These are phyloP conservation scores for Trachelus tabidus DNA, from an alignment of 2,888 invertebrate species.

Conservation along the genomic window DNA sequence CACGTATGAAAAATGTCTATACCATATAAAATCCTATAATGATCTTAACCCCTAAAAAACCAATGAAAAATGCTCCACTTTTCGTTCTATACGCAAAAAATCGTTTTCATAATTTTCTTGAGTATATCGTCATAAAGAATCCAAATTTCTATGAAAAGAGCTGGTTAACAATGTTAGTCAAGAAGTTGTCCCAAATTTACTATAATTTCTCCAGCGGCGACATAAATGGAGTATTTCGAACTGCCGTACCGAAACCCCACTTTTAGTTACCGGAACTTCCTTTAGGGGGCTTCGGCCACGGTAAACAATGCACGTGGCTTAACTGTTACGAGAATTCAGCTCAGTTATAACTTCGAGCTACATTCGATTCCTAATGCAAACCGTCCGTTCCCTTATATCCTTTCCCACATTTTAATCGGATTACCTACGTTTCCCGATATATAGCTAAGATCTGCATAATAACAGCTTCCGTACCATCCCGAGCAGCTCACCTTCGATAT, in stretches of 20 bases:
- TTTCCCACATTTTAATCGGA: slow-evolving; percentile 50
- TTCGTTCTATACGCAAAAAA: too few relatives aligned
- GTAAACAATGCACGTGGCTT: background rate
- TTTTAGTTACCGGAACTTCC: slow-evolving; percentile 10
- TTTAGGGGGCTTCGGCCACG: slow-evolving; percentile 2
- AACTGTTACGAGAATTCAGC: background rate
- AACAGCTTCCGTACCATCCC: slow-evolving; percentile 9
- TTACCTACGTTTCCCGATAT: slow-evolving; percentile 40
- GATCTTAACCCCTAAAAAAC: background rate
- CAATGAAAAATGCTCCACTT: too few relatives aligned
- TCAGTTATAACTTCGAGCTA: background rate
- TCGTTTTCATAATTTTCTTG: too few relatives aligned
- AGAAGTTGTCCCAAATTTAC: background rate
- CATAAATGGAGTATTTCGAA: background rate
- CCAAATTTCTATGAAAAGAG: background rate
- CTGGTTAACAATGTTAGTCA: background rate
- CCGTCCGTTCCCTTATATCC: slow-evolving; percentile 15
- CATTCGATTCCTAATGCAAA: background rate
- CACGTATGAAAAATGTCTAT: too few relatives aligned
- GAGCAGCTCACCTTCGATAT: background rate
- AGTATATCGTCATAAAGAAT: background rate
- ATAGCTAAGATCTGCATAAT: slow-evolving; percentile 41
- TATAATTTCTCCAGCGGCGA: background rate
- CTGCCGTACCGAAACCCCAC: background rate
- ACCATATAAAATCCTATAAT: too few relatives aligned